These are phyloP conservation scores for Plecotus auritus DNA, from an alignment of 2,113 vertebrate genomes.

Conservation along the genomic window DNA sequence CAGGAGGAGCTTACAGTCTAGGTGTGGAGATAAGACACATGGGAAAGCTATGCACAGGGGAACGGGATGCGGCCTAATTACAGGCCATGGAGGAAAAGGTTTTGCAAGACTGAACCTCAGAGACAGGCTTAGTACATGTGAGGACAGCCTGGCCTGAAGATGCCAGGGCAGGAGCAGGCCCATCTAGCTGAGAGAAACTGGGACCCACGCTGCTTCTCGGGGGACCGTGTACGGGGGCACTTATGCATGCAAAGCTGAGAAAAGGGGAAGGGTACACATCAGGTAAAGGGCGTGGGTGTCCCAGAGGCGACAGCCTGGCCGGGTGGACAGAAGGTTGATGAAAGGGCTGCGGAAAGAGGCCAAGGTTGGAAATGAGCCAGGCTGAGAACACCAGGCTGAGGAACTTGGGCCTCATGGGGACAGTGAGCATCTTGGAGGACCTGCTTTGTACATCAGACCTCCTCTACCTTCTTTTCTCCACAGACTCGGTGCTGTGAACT, in stretches of 20 bases:
- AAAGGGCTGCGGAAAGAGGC: not conserved
- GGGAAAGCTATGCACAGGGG: not conserved
- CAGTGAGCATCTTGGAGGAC: not conserved
- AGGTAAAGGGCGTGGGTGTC: not conserved
- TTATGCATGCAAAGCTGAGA: not conserved
- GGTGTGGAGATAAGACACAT: not conserved
- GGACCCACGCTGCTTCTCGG: not conserved
- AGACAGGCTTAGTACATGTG: not conserved
- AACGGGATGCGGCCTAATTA: not conserved
- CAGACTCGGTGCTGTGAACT: not conserved
- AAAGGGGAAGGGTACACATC: not conserved
- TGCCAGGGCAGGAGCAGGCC: not conserved
- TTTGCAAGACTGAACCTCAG: slow-evolving; percentile 8
- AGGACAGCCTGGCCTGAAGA: not conserved
- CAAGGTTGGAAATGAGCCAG: not conserved
- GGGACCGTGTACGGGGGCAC: not conserved
- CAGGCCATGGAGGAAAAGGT: not conserved
- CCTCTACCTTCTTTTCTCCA: not conserved
- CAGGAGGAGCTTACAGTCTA: not conserved
- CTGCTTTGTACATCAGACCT: not conserved
- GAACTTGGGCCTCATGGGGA: not conserved
- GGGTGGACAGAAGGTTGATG: not conserved
- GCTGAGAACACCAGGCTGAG: not conserved
- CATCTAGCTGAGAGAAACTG: not conserved
- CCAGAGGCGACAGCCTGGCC: not conserved